Conservation (phyloP, 2,888 invertebrate genomes). For the Drosophila nr. perissopoda region DNA sequence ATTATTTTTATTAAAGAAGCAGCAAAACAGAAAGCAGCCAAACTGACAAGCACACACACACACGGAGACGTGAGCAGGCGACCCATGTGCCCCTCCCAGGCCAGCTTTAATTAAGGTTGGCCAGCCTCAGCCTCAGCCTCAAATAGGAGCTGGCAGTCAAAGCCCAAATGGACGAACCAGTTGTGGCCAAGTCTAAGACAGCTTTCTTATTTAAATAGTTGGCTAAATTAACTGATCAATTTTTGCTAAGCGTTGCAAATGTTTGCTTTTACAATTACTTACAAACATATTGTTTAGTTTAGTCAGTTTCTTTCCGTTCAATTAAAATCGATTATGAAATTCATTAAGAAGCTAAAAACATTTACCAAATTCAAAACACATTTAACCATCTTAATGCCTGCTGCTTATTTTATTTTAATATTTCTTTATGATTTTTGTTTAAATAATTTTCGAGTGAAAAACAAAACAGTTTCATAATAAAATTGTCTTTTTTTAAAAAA, state of each 20-base stretch:
- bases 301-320: background rate
- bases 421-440: background rate
- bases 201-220: background rate
- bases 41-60: constrained; percentile 19
- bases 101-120: constrained; percentile 51
- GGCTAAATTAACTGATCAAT: background rate
- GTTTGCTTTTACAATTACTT: background rate
- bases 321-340: background rate
- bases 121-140: constrained; percentile 26
- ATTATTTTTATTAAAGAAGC: constrained; percentile 72
- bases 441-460: background rate
- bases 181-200: background rate
- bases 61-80: background rate
- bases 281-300: background rate
- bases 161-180: background rate
- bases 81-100: constrained; percentile 4
- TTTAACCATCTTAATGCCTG: background rate
- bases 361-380: background rate
- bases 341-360: background rate
- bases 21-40: constrained; percentile 36
- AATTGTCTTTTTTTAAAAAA: too few relatives aligned
- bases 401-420: fast-evolving
- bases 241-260: background rate
- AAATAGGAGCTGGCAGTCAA: background rate
- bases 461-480: background rate